Evolutionary conservation across 92 coral and sea anemone genomes (phyloP), one percentile per base, ranked within the genome.

Genomic region (Paramuricea clavata): DNA sequence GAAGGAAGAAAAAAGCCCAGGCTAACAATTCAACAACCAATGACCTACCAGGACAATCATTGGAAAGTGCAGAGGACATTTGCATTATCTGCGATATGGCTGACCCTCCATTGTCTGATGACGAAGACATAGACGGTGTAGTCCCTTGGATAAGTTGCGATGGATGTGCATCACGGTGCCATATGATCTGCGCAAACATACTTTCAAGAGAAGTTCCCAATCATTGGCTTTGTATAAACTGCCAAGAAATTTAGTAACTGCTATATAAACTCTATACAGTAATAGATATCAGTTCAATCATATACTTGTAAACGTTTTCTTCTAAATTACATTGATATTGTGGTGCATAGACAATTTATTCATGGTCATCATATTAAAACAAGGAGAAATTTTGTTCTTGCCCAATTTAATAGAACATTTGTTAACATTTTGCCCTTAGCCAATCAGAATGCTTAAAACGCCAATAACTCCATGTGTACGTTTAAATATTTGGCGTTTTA

Each of bases 121-220:
- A 32, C 44, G 81, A 82, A 22, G 49, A 74, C 73, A 88, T 54
- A 64, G 83, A 82, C 39, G 49, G 49, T 81, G 75, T 64, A 73
- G 88, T 86, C 49, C 84, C 84, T 57, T 86, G 93, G 93, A 84
- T 86, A 26, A 42, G 81, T 35, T 90, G 93, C 33, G 82, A 86
- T 90, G 90, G 87, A 33, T 85, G 87, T 86, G 67, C 67, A 27
- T 81, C 76, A 27, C 86, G 93, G 93, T 78, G 82, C 77, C 85
- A 85, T 49, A 67, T 90, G 43, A 34, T 71, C 74, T 86, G 93
- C 62, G 50, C 86, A 23, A 83, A 64, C 59, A 81, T 86, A 54
- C n/a, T n/a, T n/a, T n/a, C n/a, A n/a, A 54, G 35, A 79, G 68
- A 81, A 75, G 86, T 87, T 31, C 92, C 90, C 13, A 81, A 72